phyloP scores from a whole-genome alignment of 2,797 vertebrate species.

The Enteromius anoplus region DNA sequence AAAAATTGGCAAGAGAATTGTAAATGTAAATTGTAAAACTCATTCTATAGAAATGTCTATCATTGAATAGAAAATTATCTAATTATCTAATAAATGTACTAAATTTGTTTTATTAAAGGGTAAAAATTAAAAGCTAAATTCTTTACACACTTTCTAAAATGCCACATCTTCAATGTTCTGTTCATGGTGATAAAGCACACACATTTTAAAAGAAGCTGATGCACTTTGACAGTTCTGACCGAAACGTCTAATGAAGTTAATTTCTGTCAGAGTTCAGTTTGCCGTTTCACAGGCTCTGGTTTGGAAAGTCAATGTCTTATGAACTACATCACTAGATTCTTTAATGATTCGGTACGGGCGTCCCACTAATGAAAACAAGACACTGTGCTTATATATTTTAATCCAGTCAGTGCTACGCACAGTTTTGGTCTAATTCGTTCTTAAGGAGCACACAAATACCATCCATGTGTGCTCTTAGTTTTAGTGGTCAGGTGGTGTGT shows the following conservation, averaged over 20 bases:
- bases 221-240: conserved; percentile 1
- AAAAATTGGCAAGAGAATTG: not conserved
- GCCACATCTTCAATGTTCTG: not conserved
- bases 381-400: not conserved
- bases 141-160: not conserved
- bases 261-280: conserved; percentile 27
- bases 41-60: not conserved
- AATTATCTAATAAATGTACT: not conserved
- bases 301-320: conserved; percentile 13
- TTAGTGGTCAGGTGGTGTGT: conserved; percentile 1
- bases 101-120: not conserved
- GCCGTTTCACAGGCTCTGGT: not conserved
- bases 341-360: conserved; percentile 11
- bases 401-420: conserved; percentile 4
- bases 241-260: conserved; percentile 17
- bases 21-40: not conserved
- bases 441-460: conserved; percentile 11
- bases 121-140: not conserved
- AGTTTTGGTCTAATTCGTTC: conserved; percentile 3
- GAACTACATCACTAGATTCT: conserved; percentile 26
- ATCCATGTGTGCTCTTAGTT: conserved; percentile 1
- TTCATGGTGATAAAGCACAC: not conserved
- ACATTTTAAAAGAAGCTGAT: not conserved
- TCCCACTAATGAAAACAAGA: conserved; percentile 28
- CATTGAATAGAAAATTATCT: not conserved